phyloP scores from a whole-genome alignment of 2,113 vertebrate species.

The Apus apus region DNA sequence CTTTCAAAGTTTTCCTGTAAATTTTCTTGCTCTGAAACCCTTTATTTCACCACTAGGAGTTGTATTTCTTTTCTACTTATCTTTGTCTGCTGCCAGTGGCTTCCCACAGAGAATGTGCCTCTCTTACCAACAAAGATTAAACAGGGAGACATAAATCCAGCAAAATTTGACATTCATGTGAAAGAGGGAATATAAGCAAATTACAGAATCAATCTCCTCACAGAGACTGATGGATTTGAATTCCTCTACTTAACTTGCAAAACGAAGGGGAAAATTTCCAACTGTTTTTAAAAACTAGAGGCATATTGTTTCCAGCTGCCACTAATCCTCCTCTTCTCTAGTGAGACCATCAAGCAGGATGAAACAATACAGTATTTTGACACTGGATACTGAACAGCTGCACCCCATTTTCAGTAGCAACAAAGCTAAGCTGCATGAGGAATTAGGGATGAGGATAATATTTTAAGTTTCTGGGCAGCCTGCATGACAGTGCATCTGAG shows the following conservation, averaged over 20 bases:
- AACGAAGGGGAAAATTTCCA: slow-evolving; percentile 34
- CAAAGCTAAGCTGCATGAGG: background rate
- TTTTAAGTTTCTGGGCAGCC: background rate
- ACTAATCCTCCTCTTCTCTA: slow-evolving; percentile 1
- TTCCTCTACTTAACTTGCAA: background rate
- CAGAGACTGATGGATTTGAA: background rate
- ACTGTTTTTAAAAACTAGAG: slow-evolving; percentile 25
- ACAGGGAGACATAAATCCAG: slow-evolving; percentile 14
- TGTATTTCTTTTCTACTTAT: background rate
- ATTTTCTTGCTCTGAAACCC: background rate
- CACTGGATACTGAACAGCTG: slow-evolving; percentile 4
- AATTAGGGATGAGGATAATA: background rate
- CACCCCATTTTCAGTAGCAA: slow-evolving; percentile 21
- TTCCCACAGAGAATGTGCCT: background rate
- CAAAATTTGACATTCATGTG: background rate
- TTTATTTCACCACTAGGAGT: background rate
- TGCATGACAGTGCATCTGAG: background rate
- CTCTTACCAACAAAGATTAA: background rate
- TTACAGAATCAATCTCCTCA: background rate
- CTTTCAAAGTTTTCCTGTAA: background rate
- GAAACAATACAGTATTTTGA: slow-evolving; percentile 30
- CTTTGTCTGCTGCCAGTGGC: background rate
- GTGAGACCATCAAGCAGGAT: background rate
- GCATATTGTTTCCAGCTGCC: slow-evolving; percentile 22
- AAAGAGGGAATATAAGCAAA: slow-evolving; percentile 18